Evolutionary conservation across 2,888 invertebrate species (phyloP), one percentile per base, ranked within the genome.

Genomic region (Stegophylla sp.): DNA sequence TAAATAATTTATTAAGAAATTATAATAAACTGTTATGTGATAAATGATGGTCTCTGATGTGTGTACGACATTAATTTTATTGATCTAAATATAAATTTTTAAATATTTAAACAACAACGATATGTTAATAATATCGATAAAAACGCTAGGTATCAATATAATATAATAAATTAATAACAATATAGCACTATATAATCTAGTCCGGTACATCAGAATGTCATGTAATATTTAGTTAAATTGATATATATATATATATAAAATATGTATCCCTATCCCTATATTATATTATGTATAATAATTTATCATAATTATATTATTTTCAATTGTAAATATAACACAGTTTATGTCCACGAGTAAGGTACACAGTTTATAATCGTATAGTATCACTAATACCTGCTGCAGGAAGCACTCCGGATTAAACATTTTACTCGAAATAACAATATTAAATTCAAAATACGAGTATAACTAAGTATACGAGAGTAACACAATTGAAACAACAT

Each of bases 381-480:
- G 34, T 34, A 72, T 72, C 56, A 59, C 28, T 53, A 71, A 41
- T 26, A 76, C 76, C 53, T 76, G 34, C 53, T 76, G 34, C 34
- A 34, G 76, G 76, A 76, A 76, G 76, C 76, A 76, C 76, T 66
- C 66, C 7, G 76, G 76, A 76, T 76, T 76, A 66, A 56, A 66
- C 23, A 20, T 76, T 76, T 61, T 28, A 48, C 59, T 45, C 43
- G 41, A 17, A 73, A 73, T 45, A 45, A 59, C 45, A 23, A 45
- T 17, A 20, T 48, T 15, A 59, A 61, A 17, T 20, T 10, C 10
- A 59, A 45, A 26, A 17, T 26, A 72, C 43, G 5, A 43, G 59
- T 59, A 43, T 1, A 61, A 61, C 10, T 53, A 45, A 53, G n/a
- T n/a, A n/a, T n/a, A 10, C 23, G 56, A 20, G 3, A 12, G n/a